A percentile compares a stretch with the other conserved stretches of the same genome.
phyloP scores from a whole-genome alignment of 2,888 invertebrate species.

The Cheilosia variabilis region DNA sequence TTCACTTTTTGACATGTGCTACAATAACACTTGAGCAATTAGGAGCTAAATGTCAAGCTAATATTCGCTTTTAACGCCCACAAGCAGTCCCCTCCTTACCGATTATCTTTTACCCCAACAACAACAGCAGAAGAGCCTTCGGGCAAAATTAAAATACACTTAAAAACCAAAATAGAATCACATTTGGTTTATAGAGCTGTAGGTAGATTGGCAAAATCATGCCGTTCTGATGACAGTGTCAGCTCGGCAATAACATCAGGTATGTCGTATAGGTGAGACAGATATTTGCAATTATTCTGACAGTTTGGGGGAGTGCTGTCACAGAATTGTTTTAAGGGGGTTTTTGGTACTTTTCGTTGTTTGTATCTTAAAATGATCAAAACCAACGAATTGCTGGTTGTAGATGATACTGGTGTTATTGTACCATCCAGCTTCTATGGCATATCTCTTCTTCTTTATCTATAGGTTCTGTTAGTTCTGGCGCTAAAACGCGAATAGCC shows the following conservation, averaged over 20 bases:
- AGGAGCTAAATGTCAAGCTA: slow-evolving; percentile 18
- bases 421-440: too few species aligned
- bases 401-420: too few species aligned
- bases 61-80: slow-evolving; percentile 47
- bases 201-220: slow-evolving; percentile 7
- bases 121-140: slow-evolving; percentile 36
- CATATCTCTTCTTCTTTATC: too few species aligned
- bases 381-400: too few species aligned
- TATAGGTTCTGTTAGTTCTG: too few species aligned
- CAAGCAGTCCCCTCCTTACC: background rate
- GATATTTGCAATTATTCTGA: slow-evolving; percentile 1
- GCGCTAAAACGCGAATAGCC: too few species aligned
- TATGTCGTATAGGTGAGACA: background rate
- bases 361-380: too few species aligned
- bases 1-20: background rate
- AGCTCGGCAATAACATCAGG: slow-evolving; percentile 28
- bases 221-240: slow-evolving; percentile 28
- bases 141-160: slow-evolving; percentile 9
- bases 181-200: background rate
- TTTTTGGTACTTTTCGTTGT: too few species aligned
- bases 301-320: too few species aligned
- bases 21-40: slow-evolving; percentile 3
- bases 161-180: slow-evolving; percentile 43
- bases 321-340: too few species aligned
- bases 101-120: background rate